Evolutionary conservation across 2,797 vertebrate species (phyloP).

Genomic region (Rhynchonycteris naso): DNA sequence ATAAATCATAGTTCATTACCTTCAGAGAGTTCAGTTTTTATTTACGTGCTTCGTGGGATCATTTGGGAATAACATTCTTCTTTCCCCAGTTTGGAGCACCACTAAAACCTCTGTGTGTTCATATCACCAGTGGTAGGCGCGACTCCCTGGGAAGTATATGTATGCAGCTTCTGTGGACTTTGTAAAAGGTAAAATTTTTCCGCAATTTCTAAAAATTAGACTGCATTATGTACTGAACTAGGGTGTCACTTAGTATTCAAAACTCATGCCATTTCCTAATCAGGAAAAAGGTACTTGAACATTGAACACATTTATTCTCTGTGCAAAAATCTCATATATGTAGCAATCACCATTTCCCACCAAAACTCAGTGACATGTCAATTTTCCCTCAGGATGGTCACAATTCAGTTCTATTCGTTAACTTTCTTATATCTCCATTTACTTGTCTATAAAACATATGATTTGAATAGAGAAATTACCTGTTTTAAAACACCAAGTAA

Average conservation of each 20-base stretch:
- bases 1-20: not conserved
- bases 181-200: not conserved
- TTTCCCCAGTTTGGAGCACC: not conserved
- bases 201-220: not conserved
- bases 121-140: not conserved
- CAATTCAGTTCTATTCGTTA: slow-evolving; percentile 16
- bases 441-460: not conserved
- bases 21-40: slow-evolving; percentile 4
- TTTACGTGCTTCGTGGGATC: not conserved
- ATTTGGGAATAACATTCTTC: not conserved
- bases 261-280: not conserved
- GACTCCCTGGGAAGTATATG: not conserved
- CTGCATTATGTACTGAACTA: not conserved
- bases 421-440: slow-evolving; percentile 1
- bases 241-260: not conserved
- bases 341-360: not conserved
- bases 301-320: not conserved
- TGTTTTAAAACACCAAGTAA: slow-evolving; percentile 17
- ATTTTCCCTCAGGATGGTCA: not conserved
- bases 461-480: slow-evolving; percentile 44
- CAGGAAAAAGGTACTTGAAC: not conserved
- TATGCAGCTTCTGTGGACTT: not conserved
- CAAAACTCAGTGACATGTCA: not conserved
- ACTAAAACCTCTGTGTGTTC: not conserved
- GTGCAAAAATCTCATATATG: not conserved